A percentile compares a stretch with the other conserved stretches of the same genome.
These are phyloP conservation scores for Argyresthia goedartella DNA, from an alignment of 2,888 invertebrate genomes.

Conservation along the genomic window DNA sequence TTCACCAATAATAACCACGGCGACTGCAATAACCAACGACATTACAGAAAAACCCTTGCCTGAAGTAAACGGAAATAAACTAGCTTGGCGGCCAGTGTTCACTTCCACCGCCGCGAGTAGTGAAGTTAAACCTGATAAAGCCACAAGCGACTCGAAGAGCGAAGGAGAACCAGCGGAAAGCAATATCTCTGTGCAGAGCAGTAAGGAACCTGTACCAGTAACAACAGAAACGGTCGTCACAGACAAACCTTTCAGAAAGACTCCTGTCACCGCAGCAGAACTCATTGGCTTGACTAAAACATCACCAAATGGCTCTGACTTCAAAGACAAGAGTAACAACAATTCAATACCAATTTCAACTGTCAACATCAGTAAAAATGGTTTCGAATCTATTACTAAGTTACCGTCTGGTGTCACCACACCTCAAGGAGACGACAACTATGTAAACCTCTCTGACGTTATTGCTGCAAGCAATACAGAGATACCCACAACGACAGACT, in stretches of 20 bases:
- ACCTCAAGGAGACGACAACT: conserved; percentile 39
- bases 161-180: conserved; percentile 47
- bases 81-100: background rate
- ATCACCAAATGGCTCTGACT: background rate
- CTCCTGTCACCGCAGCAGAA: conserved; percentile 8
- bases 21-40: background rate
- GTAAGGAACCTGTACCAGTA: conserved; percentile 23
- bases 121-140: conserved; percentile 23
- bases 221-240: conserved; percentile 9
- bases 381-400: conserved; percentile 66
- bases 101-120: conserved; percentile 22
- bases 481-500: conserved; percentile 32
- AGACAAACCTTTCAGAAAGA: background rate
- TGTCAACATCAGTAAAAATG: conserved; percentile 42
- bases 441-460: conserved; percentile 26
- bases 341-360: conserved; percentile 26
- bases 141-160: conserved; percentile 31
- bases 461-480: conserved; percentile 26
- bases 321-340: conserved; percentile 35
- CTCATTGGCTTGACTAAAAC: conserved; percentile 1
- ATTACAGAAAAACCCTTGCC: background rate
- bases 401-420: conserved; percentile 53
- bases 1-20: background rate
- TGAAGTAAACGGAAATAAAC: background rate
- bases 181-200: conserved; percentile 40